Evolutionary conservation across 2,888 invertebrate genomes (phyloP).

Genomic region (Ectropis crepuscularia): DNA sequence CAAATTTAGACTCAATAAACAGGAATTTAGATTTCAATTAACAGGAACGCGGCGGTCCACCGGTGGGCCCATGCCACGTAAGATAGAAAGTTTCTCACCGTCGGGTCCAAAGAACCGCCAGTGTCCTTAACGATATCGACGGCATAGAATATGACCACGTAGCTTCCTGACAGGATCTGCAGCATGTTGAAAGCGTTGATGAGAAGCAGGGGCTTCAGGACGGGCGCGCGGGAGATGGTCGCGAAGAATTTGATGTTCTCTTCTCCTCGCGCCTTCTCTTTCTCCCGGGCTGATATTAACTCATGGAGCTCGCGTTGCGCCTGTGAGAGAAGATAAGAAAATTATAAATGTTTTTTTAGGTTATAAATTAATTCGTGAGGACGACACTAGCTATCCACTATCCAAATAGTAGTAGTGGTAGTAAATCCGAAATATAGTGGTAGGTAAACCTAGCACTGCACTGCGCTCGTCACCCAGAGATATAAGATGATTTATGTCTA

Average conservation of each 20-base stretch:
- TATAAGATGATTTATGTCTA: too few relatives aligned
- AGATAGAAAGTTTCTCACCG: constrained; percentile 57
- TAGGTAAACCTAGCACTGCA: too few relatives aligned
- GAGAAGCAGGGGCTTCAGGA: constrained; percentile 89
- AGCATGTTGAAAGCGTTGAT: constrained; percentile 90
- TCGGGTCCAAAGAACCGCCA: constrained; percentile 74
- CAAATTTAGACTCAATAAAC: too few relatives aligned
- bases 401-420: too few relatives aligned
- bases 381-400: too few relatives aligned
- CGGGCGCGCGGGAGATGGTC: constrained; percentile 83
- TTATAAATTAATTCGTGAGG: too few relatives aligned
- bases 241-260: constrained; percentile 80
- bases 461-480: too few relatives aligned
- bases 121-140: constrained; percentile 88
- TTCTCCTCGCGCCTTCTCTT: constrained; percentile 80
- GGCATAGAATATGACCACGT: constrained; percentile 91
- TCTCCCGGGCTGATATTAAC: constrained; percentile 84
- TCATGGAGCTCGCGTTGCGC: constrained; percentile 87
- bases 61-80: too few relatives aligned
- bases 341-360: background rate
- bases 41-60: too few relatives aligned
- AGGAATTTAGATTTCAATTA: too few relatives aligned
- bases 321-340: constrained; percentile 56
- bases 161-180: constrained; percentile 90
- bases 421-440: too few relatives aligned